Evolutionary conservation across 2,797 vertebrate genomes (phyloP), one percentile per base, ranked within the genome.

Genomic region (Delichon dasypus): DNA sequence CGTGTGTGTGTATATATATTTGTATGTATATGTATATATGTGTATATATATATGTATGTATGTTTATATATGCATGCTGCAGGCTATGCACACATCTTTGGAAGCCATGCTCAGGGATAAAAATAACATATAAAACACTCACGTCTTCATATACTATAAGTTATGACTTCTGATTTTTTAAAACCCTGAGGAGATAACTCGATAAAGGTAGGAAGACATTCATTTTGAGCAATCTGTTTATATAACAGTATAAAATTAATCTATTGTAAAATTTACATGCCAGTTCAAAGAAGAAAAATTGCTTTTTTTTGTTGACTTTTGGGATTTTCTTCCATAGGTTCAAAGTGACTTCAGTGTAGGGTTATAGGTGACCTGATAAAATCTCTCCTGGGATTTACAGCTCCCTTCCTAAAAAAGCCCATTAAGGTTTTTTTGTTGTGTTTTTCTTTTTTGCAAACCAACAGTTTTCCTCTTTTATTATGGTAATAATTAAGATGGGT

Each of bases 191-290:
- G 73, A 90, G 74, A 79, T 87, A 79, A 82, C n/a, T 64, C 5
- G 8, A 79, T 82, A 70, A 93, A 95, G 30, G 55, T 85, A 89
- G 77, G 64, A 79, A 84, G 45, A 90, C 11, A 71, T 74, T 92
- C 25, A 74, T 87, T 92, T 79, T 73, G 30, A 87, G 38, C 8
- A 74, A 42, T 54, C 36, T 91, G 45, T 76, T 85, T 89, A 57
- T 50, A 62, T 9, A 82, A 26, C 8, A 3, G 18, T 55, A 60
- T 79, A 54, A 19, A 73, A 85, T 67, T 76, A 67, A 50, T 85
- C 86, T 82, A 44, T 73, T 0, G 0, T 42, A 61, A 88, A 94
- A 89, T 76, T 40, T 67, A 27, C 45, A 76, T 79, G 55, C 32
- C 48, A 73, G n/a, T 66, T 90, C 40, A 66, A 88, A 76, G 62